Base-by-base conservation (phyloP, 2,113 vertebrate genomes). In the Oenanthe oenanthe region DNA sequence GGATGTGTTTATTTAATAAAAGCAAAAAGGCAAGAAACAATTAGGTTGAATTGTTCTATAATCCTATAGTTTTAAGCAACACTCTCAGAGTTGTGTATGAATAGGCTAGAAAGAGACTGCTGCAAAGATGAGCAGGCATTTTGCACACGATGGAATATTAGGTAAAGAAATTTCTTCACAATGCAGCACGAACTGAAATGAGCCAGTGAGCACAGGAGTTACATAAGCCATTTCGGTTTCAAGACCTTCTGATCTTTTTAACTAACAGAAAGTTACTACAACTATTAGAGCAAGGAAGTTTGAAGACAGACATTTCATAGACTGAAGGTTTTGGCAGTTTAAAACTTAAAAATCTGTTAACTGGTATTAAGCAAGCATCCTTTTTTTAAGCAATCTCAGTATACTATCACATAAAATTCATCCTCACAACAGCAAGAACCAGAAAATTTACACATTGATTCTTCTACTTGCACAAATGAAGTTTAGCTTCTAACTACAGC, bases 381-480 rank as follows among this genome's bases (percentile, higher is more conserved):
- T 97, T 98, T 97, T 97, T 97, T 98, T 97, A 95, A 97, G 98
- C 97, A 98, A 98, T 98, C 97, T 98, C 97, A 88, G 96, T 93
- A 82, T 28, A 94, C 56, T 87, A 77, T 87, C 96, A 93, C 7
- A 7, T 82, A 95, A 73, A 93, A 77, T 83, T 87, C 24, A 53
- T 76, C 57, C 54, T 94, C 16, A 45, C 80, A 97, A 94, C 40
- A 91, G 95, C 89, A 93, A 97, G 58, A 72, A 71, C 42, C 38
- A 94, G 84, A 65, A 84, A 40, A 97, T 76, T 77, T 84, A 85
- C 5, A 4, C 12, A n/a, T 31, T 80, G 72, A 84, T 54, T 83
- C 68, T 12, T 66, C 79, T 22, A 73, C 40, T 50, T 32, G 51
- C 71, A 65, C 25, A 90, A 94, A 88, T 25, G 31, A 77, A 77